phyloP scores from a whole-genome alignment of 1,140 invertebrate genomes.

The Drosophila sulfurigaster region DNA sequence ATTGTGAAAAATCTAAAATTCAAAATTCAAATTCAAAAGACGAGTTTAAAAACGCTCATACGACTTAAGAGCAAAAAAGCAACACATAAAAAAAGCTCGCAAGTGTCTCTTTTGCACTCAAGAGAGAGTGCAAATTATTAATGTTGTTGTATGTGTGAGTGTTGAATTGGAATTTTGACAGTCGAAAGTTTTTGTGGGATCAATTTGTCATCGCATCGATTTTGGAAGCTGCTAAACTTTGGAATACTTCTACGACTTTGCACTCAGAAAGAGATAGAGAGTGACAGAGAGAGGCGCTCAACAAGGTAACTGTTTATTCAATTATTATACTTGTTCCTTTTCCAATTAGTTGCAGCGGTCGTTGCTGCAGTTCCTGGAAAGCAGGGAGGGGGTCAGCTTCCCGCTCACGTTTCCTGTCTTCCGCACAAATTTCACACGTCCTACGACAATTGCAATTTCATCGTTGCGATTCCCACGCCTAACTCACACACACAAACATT shows the following conservation, averaged over 20 bases:
- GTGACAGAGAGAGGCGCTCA: conserved; percentile 22
- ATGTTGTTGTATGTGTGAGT: conserved; percentile 13
- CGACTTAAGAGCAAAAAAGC: conserved; percentile 22
- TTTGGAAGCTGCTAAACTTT: conserved; percentile 28
- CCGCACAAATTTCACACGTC: conserved; percentile 74
- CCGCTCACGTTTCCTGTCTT: conserved; percentile 68
- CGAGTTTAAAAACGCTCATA: conserved; percentile 17
- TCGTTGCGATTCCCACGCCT: conserved; percentile 67
- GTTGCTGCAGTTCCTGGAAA: conserved; percentile 23
- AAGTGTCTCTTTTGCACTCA: conserved; percentile 19
- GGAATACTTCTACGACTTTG: conserved; percentile 23
- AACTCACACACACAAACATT: conserved; percentile 12
- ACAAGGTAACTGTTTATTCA: conserved; percentile 25
- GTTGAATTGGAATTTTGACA: conserved; percentile 48
- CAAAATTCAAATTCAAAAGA: conserved; percentile 5
- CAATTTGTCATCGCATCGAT: conserved; percentile 33
- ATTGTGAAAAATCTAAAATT: conserved; percentile 39
- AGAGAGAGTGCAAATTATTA: conserved; percentile 6
- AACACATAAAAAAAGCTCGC: conserved; percentile 27
- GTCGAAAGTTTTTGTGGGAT: conserved; percentile 42
- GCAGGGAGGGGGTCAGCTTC: conserved; percentile 21
- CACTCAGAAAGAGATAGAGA: conserved; percentile 1
- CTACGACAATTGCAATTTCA: conserved; percentile 71
- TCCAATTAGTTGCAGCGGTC: conserved; percentile 17
- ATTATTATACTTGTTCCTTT: conserved; percentile 13